phyloP scores from a whole-genome alignment of 2,797 vertebrate genomes.

The Gymnoscopelus microlampas region DNA sequence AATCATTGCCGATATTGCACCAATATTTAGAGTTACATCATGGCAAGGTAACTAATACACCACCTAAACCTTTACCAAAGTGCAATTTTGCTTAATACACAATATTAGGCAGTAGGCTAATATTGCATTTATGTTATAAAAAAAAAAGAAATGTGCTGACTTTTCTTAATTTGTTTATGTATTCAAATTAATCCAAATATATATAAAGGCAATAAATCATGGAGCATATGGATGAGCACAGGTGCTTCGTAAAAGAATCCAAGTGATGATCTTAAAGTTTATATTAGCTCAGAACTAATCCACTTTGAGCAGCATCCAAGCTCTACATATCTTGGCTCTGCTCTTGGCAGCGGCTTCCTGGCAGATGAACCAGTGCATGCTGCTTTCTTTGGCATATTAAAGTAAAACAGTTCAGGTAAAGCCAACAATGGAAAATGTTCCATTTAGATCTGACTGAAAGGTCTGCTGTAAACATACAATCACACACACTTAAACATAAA shows the following conservation, averaged over 20 bases:
- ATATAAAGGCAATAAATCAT: constrained; percentile 1
- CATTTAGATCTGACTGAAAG: constrained; percentile 55
- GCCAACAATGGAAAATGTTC: constrained; percentile 58
- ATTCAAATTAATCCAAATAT: not conserved
- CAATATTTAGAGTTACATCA: too few relatives aligned
- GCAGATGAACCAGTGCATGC: constrained; percentile 45
- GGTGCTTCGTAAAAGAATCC: constrained; percentile 60
- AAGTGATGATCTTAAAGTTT: constrained; percentile 65
- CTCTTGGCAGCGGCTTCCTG: constrained; percentile 56
- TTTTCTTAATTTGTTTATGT: not conserved
- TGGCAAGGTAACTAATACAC: too few relatives aligned
- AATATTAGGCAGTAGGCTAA: too few relatives aligned
- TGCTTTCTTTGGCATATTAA: constrained; percentile 54
- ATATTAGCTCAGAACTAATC: constrained; percentile 62
- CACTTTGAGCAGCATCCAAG: constrained; percentile 66
- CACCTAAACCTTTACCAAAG: too few relatives aligned
- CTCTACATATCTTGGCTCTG: constrained; percentile 61
- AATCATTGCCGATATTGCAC: too few relatives aligned
- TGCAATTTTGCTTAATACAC: too few relatives aligned
- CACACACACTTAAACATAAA: constrained; percentile 67
- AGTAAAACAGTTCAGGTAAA: constrained; percentile 58
- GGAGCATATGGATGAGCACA: constrained; percentile 34
- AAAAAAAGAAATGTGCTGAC: not conserved
- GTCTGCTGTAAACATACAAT: constrained; percentile 35
- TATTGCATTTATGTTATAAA: not conserved